Percentiles rank a stretch among this genome's conserved stretches.
phyloP scores from a whole-genome alignment of 1,140 invertebrate species.

The Anastrepha ludens region DNA sequence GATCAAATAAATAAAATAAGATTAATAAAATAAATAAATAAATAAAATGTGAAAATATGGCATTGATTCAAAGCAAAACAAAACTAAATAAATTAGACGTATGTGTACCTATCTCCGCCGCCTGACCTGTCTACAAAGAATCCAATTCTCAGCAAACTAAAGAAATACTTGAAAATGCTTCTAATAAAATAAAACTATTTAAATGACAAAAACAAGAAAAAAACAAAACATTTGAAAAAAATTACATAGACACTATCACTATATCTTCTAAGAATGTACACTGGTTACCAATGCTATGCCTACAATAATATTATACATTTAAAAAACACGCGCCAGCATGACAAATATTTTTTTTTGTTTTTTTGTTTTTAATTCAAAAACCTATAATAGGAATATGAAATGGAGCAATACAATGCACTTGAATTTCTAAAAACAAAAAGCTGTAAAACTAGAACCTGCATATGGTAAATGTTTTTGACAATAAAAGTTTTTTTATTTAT shows the following conservation, averaged over 20 bases:
- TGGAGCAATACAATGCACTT: background rate
- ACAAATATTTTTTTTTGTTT: background rate
- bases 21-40: background rate
- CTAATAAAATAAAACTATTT: constrained; percentile 31
- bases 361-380: too few relatives aligned
- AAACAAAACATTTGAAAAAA: background rate
- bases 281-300: constrained; percentile 9
- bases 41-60: background rate
- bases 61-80: background rate
- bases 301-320: constrained; percentile 31
- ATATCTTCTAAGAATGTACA: constrained; percentile 44
- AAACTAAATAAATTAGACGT: constrained; percentile 55
- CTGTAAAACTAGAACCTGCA: constrained; percentile 23
- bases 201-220: background rate
- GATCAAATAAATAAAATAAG: background rate
- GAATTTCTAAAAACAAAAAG: background rate
- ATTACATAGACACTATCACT: constrained; percentile 3
- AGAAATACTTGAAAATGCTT: constrained; percentile 8
- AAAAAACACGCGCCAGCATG: background rate
- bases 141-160: constrained; percentile 29
- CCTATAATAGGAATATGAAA: background rate
- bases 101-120: constrained; percentile 72
- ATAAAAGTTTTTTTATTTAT: background rate
- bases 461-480: constrained; percentile 50
- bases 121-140: constrained; percentile 61